These are phyloP conservation scores for Cantharis rufa DNA, from an alignment of 2,888 invertebrate genomes.

Conservation along the genomic window DNA sequence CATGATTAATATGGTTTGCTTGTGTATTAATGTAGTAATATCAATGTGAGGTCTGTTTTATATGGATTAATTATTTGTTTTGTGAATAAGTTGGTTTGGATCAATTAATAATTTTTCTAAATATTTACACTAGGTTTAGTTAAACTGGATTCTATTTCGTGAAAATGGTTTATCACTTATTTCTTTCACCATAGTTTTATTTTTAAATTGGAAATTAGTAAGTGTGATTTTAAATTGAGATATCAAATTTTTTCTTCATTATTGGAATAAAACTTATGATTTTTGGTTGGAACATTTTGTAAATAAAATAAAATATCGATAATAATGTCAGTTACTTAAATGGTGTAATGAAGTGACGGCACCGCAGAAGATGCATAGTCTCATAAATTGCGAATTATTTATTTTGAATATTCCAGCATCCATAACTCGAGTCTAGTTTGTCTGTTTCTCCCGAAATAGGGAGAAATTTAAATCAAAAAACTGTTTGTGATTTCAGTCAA, in stretches of 20 bases:
- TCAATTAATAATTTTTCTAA: not conserved
- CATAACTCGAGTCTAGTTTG: too few species aligned
- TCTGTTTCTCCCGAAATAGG: too few species aligned
- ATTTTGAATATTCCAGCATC: too few species aligned
- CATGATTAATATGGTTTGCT: not conserved
- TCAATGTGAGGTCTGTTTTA: not conserved
- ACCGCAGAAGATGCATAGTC: not conserved
- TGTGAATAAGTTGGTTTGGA: not conserved
- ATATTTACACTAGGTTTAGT: not conserved
- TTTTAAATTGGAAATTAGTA: not conserved
- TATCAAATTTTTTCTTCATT: not conserved
- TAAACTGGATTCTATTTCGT: not conserved
- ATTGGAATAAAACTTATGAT: not conserved
- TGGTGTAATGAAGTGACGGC: too few species aligned
- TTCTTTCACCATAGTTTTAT: slow-evolving; percentile 6
- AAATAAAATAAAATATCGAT: too few species aligned
- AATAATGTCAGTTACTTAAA: too few species aligned
- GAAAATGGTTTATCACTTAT: not conserved
- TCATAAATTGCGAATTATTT: too few species aligned
- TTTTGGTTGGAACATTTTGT: not conserved
- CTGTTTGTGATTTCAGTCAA: too few species aligned
- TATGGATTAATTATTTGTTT: not conserved
- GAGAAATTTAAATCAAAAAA: too few species aligned
- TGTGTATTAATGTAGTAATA: not conserved
- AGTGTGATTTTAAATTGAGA: not conserved